These are phyloP conservation scores for Siphlonurus alternatus DNA, from an alignment of 2,888 invertebrate genomes.

Conservation along the genomic window DNA sequence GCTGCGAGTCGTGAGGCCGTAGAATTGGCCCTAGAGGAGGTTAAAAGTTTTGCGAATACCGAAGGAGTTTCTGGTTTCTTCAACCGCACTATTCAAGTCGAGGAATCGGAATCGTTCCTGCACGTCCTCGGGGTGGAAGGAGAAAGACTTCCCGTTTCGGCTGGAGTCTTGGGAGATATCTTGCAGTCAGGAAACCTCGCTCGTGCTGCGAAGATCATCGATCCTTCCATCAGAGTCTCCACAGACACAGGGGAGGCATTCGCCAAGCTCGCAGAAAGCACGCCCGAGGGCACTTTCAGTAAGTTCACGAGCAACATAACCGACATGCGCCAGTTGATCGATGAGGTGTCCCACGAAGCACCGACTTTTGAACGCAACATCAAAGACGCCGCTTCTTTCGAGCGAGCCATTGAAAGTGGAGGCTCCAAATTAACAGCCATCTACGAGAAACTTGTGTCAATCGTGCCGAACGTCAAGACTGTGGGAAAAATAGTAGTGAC, in stretches of 20 bases:
- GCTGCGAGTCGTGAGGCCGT: neutral
- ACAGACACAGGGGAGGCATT: neutral
- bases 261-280: neutral
- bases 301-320: neutral
- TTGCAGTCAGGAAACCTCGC: neutral
- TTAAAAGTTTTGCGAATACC: no score
- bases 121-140: neutral
- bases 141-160: neutral
- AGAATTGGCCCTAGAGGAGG: neutral
- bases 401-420: neutral
- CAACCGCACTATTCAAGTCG: no score
- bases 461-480: neutral
- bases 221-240: neutral
- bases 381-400: neutral
- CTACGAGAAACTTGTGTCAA: neutral
- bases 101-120: no score
- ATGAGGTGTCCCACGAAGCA: neutral
- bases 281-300: neutral
- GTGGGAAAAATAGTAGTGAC: neutral
- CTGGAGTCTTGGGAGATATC: neutral
- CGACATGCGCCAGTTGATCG: neutral
- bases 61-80: neutral
- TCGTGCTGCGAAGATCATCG: neutral
- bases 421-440: neutral
- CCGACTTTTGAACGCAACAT: no score